phyloP scores from a whole-genome alignment of 2,888 invertebrate species.

The Drosophila tripunctata region DNA sequence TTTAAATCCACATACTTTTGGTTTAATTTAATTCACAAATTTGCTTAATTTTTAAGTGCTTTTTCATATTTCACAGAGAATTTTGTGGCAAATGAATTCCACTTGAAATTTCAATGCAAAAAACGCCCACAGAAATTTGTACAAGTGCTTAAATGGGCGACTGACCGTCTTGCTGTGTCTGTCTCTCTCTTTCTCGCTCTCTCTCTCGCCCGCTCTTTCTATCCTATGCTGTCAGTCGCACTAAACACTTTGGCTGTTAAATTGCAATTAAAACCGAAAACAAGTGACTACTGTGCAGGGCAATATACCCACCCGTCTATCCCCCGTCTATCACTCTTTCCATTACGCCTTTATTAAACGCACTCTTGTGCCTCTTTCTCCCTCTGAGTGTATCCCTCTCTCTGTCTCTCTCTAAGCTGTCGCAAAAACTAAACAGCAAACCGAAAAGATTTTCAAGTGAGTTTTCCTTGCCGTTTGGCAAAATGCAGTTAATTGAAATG shows the following conservation, averaged over 20 bases:
- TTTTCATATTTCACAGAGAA: slow-evolving; percentile 22
- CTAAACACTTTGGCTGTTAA: slow-evolving; percentile 50
- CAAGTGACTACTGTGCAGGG: slow-evolving; percentile 20
- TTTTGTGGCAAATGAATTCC: slow-evolving; percentile 28
- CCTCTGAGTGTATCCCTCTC: not conserved
- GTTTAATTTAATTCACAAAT: no score
- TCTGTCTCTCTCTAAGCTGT: not conserved
- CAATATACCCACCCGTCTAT: slow-evolving; percentile 25
- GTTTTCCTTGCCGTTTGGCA: slow-evolving; percentile 35
- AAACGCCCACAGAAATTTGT: slow-evolving; percentile 35
- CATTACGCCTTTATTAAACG: not conserved
- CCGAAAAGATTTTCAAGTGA: slow-evolving; percentile 55
- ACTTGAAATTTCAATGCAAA: slow-evolving; percentile 26
- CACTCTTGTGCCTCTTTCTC: not conserved
- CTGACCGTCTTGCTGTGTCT: not conserved
- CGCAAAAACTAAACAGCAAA: slow-evolving; percentile 56
- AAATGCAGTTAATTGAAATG: slow-evolving; percentile 76
- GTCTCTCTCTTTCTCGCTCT: not conserved
- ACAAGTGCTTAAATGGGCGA: slow-evolving; percentile 19
- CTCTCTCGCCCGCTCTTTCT: not conserved
- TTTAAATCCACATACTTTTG: no score
- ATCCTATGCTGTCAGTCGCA: not conserved
- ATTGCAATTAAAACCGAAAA: slow-evolving; percentile 56
- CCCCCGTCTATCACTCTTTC: not conserved
- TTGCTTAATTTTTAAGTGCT: slow-evolving; percentile 13